phyloP scores from a whole-genome alignment of 2,113 vertebrate species.

The Labeo rohita region DNA sequence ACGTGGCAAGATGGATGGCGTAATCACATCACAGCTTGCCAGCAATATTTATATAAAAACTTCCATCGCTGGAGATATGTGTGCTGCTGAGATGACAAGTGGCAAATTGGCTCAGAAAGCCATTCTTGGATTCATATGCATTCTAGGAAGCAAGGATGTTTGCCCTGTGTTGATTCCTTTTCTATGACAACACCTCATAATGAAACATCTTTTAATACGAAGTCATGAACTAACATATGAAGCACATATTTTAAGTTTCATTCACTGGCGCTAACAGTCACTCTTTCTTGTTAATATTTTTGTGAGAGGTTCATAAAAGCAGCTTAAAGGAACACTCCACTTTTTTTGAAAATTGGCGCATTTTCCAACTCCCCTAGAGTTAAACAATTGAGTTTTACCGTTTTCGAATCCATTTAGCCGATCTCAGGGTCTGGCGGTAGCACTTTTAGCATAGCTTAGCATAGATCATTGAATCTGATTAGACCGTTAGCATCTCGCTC shows the following conservation, averaged over 20 bases:
- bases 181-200: background rate
- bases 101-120: background rate
- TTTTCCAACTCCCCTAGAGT: too few relatives aligned
- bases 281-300: background rate
- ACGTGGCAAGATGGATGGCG: constrained; percentile 28
- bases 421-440: too few relatives aligned
- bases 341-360: too few relatives aligned
- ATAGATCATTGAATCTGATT: too few relatives aligned
- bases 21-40: constrained; percentile 32
- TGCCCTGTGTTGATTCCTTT: background rate
- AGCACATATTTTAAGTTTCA: background rate
- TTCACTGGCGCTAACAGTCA: background rate
- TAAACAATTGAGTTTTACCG: too few relatives aligned
- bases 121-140: background rate
- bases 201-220: background rate
- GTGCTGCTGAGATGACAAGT: constrained; percentile 22
- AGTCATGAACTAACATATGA: background rate
- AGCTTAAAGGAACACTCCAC: too few relatives aligned
- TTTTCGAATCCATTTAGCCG: too few relatives aligned
- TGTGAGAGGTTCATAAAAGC: background rate
- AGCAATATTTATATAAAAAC: constrained; percentile 33
- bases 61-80: background rate
- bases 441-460: too few relatives aligned
- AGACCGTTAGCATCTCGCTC: too few relatives aligned
- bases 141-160: background rate